A percentile compares a stretch with the other conserved stretches of the same genome.
Conservation (phyloP, 2,797 vertebrate genomes). For the Podarcis lilfordi region DNA sequence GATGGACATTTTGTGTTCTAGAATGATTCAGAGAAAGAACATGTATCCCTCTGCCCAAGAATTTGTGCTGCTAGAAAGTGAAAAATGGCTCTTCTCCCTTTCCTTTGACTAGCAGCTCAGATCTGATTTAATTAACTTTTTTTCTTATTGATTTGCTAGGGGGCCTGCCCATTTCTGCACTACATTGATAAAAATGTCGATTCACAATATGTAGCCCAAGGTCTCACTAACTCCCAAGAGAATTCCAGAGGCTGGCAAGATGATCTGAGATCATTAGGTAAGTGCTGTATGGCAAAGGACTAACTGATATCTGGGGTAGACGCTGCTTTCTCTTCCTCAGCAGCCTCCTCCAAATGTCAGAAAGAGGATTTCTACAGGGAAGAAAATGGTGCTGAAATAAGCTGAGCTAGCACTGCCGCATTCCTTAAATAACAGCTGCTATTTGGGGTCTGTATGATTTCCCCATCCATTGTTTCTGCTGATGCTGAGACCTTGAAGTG, state of each 20-base stretch:
- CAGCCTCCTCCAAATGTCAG: not conserved
- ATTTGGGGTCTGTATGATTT: not conserved
- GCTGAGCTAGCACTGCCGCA: not conserved
- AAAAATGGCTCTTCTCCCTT: not conserved
- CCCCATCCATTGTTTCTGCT: not conserved
- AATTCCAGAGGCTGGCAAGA: not conserved
- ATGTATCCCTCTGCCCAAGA: not conserved
- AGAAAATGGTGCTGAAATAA: not conserved
- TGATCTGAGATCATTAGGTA: not conserved
- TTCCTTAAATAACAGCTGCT: not conserved
- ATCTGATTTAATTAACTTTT: not conserved
- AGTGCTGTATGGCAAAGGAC: not conserved
- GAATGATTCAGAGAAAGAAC: not conserved
- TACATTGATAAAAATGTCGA: not conserved
- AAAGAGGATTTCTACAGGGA: not conserved
- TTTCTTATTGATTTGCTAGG: not conserved
- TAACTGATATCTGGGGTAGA: not conserved
- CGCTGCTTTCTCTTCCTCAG: not conserved
- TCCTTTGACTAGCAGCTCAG: not conserved
- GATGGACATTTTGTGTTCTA: not conserved
- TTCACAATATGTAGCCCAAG: not conserved
- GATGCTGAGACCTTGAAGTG: not conserved
- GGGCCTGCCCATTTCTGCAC: not conserved
- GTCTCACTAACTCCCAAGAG: not conserved
- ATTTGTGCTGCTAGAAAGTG: not conserved